Conservation (phyloP, 2,888 invertebrate species). For the Ecliptopera silaceata region DNA sequence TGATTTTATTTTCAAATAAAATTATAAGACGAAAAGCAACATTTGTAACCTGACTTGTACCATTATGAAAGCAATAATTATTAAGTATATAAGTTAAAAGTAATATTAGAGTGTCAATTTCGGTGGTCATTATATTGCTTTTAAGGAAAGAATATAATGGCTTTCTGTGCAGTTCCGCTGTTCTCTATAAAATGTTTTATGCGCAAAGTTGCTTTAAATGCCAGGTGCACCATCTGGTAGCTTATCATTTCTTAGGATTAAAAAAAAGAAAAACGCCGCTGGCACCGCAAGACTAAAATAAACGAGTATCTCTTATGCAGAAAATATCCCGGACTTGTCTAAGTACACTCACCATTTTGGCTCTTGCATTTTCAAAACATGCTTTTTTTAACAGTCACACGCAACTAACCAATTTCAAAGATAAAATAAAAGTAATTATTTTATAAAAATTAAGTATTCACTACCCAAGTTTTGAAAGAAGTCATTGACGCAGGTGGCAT, state of each 20-base stretch:
- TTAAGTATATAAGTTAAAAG: background rate
- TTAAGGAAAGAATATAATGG: conserved; percentile 6
- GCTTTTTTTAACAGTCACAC: no score
- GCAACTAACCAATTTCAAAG: no score
- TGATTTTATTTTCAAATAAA: no score
- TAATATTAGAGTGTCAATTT: background rate
- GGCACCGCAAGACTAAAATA: background rate
- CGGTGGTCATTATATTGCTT: conserved; percentile 3
- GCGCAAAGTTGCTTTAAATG: conserved; percentile 18
- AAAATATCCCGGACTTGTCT: background rate
- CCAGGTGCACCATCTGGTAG: conserved; percentile 18
- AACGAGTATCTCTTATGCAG: background rate
- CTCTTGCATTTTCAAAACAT: no score
- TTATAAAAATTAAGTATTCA: no score
- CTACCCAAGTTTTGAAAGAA: no score
- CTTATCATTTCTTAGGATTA: conserved; percentile 12
- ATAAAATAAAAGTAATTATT: no score
- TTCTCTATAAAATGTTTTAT: conserved; percentile 24
- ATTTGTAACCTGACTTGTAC: no score
- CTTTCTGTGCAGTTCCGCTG: conserved; percentile 17
- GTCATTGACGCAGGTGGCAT: conserved; percentile 87
- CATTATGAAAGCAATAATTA: background rate
- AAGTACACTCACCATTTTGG: no score
- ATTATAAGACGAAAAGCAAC: no score
- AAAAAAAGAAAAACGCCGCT: background rate